Evolutionary conservation across 2,797 vertebrate genomes (phyloP), one percentile per base, ranked within the genome.

Genomic region (Kryptolebias ocellatus): DNA sequence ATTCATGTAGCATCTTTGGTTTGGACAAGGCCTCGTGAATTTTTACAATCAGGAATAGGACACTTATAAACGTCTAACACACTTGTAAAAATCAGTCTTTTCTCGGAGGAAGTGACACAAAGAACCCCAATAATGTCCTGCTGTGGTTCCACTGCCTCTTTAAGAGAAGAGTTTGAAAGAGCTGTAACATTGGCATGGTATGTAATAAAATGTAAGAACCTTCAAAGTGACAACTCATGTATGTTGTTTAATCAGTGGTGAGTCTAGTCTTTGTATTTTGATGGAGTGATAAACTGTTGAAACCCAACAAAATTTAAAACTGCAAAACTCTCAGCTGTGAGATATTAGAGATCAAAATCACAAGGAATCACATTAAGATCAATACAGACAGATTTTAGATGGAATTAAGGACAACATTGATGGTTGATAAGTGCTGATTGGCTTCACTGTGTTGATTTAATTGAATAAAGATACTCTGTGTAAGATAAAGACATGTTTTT

Each of bases 71-170:
- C 11, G 12, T 42, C 11, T 12, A 14, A 42, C 39, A 42, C 14
- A 12, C 11, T 42, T 42, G 11, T 42, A 42, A 42, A 80, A 80
- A 79, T 81, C 83, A 56, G 57, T 39, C 37, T 28, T 28, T 82
- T 60, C 49, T 50, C 37, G 0, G 70, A 83, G 67, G 78, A 70
- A 50, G 46, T 10, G 27, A n/a, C 70, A 67, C 65, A 85, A 77
- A 81, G 63, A 75, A 64, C 28, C 44, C 3, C 11, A 73, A 74
- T 4, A 70, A 82, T 80, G 84, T 80, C 42, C 67, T 77, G 66
- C 65, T 75, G 10, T 31, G 53, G 66, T 71, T 52, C 63, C 64
- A 59, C 58, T 52, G 50, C 60, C 61, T 64, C 64, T 57, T 72
- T 52, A 29, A 56, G 53, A 78, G 54, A 64, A 70, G 52, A 65